Percentiles rank a stretch among this genome's conserved stretches.
Conservation (phyloP, 2,113 vertebrate genomes). For the Pholis gunnellus region DNA sequence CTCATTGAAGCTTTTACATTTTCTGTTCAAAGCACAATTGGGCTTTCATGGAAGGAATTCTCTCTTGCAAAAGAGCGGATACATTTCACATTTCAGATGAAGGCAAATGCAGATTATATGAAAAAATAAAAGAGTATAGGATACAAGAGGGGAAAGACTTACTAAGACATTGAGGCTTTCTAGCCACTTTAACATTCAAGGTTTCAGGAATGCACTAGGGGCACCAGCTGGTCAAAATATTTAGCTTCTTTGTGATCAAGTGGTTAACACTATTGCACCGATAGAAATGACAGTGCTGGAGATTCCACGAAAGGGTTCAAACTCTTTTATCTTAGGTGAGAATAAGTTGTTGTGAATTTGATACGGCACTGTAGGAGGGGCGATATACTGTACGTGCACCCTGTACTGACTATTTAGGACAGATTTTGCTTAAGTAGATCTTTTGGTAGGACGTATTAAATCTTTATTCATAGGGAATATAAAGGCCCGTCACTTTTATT, state of each 20-base stretch:
- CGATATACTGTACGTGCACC: not conserved
- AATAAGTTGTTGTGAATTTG: not conserved
- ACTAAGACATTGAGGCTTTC: not conserved
- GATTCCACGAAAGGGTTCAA: not conserved
- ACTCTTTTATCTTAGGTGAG: not conserved
- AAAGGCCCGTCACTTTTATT: not conserved
- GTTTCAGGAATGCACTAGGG: not conserved
- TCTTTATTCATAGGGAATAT: not conserved
- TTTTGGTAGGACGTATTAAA: constrained; percentile 1
- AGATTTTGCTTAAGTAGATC: not conserved
- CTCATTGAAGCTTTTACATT: constrained; percentile 3
- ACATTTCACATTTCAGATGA: not conserved
- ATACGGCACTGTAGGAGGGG: not conserved
- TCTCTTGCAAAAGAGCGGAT: not conserved
- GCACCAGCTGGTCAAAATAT: not conserved
- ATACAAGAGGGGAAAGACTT: not conserved
- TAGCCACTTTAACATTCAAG: not conserved
- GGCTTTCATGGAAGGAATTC: constrained; percentile 1
- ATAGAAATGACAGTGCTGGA: not conserved
- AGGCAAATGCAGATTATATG: not conserved
- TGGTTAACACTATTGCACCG: not conserved
- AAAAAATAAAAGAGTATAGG: not conserved
- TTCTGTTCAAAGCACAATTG: not conserved
- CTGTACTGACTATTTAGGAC: not conserved
- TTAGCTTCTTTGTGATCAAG: not conserved